Base-by-base conservation (phyloP, 2,113 vertebrate species). In the Gavialis gangeticus region DNA sequence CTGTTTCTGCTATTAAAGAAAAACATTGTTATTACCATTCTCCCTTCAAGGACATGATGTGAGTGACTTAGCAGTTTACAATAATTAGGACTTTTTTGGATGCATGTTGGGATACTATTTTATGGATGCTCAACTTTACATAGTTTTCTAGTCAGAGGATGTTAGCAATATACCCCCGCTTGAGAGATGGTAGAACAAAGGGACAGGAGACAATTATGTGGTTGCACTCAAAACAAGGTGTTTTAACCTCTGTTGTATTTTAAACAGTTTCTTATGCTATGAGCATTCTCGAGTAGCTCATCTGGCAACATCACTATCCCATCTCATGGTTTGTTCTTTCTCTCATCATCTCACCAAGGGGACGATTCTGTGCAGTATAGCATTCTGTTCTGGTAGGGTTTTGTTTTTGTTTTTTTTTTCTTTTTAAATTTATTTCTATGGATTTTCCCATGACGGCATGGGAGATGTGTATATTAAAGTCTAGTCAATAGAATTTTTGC, bases 221-320 rank as follows among this genome's bases (percentile, higher is more conserved):
- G 2, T 14, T 76, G 19, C 80, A 77, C 1, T 4, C 59, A 58
- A 21, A 87, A 14, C 30, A 58, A 30, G 30, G 34, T 56, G 16
- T 63, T 76, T 34, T 54, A 91, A 83, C 15, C 37, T 18, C 4
- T 71, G 46, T 71, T 37, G 6, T 71, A 71, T 19, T 4, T 22
- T 71, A 71, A 5, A 13, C 13, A 16, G 11, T 66, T 81, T 77
- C 75, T 71, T 1, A 0, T 25, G 15, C 17, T 54, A 10, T 64
- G n/a, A 84, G 28, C 18, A 17, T 24, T 1, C 1, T 75, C 28
- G 37, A 81, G 34, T 9, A 11, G 82, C 56, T 1, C 0, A 0
- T 27, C 57, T 3, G 5, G 12, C 64, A 55, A 19, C 55, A 34
- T 25, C 4, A 14, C 8, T 17, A 0, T 54, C 75, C 8, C 22